Conservation (phyloP, 1,140 invertebrate species). For the Argopecten irradians region DNA sequence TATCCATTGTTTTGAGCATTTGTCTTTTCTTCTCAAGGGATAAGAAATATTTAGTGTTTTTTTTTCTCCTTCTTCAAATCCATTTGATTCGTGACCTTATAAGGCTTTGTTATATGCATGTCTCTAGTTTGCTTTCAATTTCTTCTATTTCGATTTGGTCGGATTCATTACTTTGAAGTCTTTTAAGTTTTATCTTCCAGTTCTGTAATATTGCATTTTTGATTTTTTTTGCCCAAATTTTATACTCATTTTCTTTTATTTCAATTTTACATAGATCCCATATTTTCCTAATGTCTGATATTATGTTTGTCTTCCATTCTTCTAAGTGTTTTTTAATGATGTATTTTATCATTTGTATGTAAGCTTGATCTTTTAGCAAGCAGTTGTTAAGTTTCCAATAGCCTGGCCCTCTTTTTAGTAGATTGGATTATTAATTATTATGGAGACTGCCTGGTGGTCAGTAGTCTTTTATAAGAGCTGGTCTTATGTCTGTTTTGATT, state of each 20-base stretch:
- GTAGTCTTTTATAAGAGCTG: conserved; percentile 23
- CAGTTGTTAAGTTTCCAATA: background rate
- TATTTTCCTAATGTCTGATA: background rate
- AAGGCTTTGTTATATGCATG: background rate
- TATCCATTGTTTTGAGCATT: no score
- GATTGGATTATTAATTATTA: background rate
- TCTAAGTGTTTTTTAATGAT: background rate
- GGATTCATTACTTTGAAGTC: no score
- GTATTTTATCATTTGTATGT: conserved; percentile 1
- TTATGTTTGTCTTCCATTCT: no score
- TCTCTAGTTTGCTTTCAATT: background rate
- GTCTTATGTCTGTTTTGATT: conserved; percentile 30
- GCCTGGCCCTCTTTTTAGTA: conserved; percentile 19
- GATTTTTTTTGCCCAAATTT: background rate
- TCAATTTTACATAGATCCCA: no score
- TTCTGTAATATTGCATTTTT: no score
- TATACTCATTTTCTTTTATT: background rate
- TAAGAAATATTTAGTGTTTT: no score
- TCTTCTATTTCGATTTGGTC: background rate
- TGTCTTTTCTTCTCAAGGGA: no score
- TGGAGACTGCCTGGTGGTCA: conserved; percentile 4
- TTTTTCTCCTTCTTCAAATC: no score
- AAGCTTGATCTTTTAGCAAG: background rate
- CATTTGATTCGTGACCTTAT: no score
- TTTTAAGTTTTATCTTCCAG: no score